Evolutionary conservation across 2,113 vertebrate genomes (phyloP).

Genomic region (Rhinolophus ferrumequinum): DNA sequence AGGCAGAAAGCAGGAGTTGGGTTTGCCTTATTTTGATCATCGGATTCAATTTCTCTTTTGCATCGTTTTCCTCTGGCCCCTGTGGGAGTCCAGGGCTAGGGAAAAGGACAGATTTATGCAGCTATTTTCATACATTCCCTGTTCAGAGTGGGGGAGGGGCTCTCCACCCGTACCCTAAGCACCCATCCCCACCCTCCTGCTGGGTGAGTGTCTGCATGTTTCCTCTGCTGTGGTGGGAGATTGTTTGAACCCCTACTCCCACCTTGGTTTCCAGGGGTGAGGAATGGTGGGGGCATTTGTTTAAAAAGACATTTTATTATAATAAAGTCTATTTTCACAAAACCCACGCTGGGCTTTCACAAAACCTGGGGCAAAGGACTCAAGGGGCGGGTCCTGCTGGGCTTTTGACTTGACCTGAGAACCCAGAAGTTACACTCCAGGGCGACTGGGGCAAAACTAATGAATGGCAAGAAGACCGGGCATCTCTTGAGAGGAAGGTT

Average conservation of each 20-base stretch:
- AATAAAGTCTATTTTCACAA: slow-evolving; percentile 91
- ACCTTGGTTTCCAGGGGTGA: slow-evolving; percentile 49
- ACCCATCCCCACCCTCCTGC: background rate
- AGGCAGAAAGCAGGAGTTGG: slow-evolving; percentile 73
- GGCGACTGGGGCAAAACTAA: background rate
- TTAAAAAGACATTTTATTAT: slow-evolving; percentile 88
- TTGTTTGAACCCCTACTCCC: background rate
- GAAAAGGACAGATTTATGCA: slow-evolving; percentile 67
- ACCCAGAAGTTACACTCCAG: background rate
- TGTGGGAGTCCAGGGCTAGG: slow-evolving; percentile 2
- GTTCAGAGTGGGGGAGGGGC: slow-evolving; percentile 12
- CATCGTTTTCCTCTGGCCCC: slow-evolving; percentile 54
- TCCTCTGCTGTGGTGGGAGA: slow-evolving; percentile 74
- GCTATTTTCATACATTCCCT: slow-evolving; percentile 76
- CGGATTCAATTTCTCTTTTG: slow-evolving; percentile 71
- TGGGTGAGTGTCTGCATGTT: slow-evolving; percentile 82
- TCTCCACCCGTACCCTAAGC: background rate
- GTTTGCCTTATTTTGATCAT: slow-evolving; percentile 85
- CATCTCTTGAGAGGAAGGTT: background rate
- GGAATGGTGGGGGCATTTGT: slow-evolving; percentile 82
- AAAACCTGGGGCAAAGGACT: slow-evolving; percentile 7
- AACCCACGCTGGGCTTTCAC: slow-evolving; percentile 62
- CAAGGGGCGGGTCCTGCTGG: background rate
- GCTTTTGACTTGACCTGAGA: background rate
- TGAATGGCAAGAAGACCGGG: background rate